These are phyloP conservation scores for Drosophila obscura DNA, from an alignment of 1,140 invertebrate genomes.

Conservation along the genomic window DNA sequence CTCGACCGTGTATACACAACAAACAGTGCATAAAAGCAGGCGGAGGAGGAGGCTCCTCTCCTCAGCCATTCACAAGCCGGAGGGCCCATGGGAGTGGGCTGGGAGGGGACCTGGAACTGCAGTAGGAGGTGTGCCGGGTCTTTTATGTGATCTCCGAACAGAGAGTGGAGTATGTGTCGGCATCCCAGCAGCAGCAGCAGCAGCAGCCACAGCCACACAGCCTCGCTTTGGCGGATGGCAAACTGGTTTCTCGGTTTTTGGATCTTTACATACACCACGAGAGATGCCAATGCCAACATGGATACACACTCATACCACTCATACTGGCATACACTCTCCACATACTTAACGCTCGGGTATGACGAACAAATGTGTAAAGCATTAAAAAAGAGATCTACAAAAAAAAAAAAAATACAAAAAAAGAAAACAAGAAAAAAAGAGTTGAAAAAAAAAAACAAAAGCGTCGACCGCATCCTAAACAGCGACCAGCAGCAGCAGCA, in stretches of 20 bases:
- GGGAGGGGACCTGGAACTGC: not conserved
- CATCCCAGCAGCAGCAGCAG: slow-evolving; percentile 66
- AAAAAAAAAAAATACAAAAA: slow-evolving; percentile 50
- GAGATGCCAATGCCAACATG: slow-evolving; percentile 55
- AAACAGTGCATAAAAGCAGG: slow-evolving; percentile 77
- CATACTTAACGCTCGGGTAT: slow-evolving; percentile 57
- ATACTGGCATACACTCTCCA: slow-evolving; percentile 28
- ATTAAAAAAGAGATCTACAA: slow-evolving; percentile 73
- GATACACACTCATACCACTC: slow-evolving; percentile 13
- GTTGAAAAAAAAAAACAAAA: slow-evolving; percentile 62
- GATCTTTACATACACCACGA: slow-evolving; percentile 51
- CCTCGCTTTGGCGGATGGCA: slow-evolving; percentile 78
- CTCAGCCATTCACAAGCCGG: slow-evolving; percentile 65
- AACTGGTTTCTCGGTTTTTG: slow-evolving; percentile 63
- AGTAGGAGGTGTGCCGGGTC: slow-evolving; percentile 74
- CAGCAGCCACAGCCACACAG: slow-evolving; percentile 42
- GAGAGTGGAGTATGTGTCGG: slow-evolving; percentile 70
- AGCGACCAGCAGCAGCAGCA: slow-evolving; percentile 53
- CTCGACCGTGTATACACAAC: slow-evolving; percentile 58
- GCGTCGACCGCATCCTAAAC: slow-evolving; percentile 79
- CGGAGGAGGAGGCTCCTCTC: slow-evolving; percentile 16
- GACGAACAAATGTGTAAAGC: slow-evolving; percentile 82
- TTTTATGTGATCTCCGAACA: slow-evolving; percentile 72
- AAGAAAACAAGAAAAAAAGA: slow-evolving; percentile 40
- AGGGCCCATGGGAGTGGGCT: slow-evolving; percentile 7